These are phyloP conservation scores for Sanderia malayensis DNA, from an alignment of 30 jellyfish, hydroid and myxozoan species.

Conservation along the genomic window DNA sequence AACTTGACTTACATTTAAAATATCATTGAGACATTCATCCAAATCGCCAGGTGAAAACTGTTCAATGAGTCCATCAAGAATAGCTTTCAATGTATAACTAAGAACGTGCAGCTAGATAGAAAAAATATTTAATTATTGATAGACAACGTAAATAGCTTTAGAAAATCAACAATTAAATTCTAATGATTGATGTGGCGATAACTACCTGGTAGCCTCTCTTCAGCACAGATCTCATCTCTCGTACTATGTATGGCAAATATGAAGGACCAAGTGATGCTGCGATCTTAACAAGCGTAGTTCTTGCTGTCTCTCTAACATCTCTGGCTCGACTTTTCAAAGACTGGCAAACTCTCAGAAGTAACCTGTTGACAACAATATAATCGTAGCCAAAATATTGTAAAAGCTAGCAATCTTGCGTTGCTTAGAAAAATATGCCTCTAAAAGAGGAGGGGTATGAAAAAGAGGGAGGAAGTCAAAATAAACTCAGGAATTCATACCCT, in stretches of 20 bases:
- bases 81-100: slow-evolving; percentile 76
- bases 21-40: slow-evolving; percentile 55
- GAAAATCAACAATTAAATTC: too few species aligned
- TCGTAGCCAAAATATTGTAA: too few species aligned
- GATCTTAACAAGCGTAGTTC: slow-evolving; percentile 77
- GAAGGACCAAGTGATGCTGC: slow-evolving; percentile 87
- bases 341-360: slow-evolving; percentile 82
- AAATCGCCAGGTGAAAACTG: slow-evolving; percentile 74
- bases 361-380: too few species aligned
- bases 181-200: too few species aligned
- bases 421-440: too few species aligned
- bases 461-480: too few species aligned
- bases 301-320: slow-evolving; percentile 95
- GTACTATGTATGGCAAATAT: slow-evolving; percentile 62
- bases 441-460: too few species aligned
- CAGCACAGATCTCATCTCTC: slow-evolving; percentile 78
- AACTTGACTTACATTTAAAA: slow-evolving; percentile 65
- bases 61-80: slow-evolving; percentile 68
- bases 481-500: too few species aligned
- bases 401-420: too few species aligned
- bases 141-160: too few species aligned
- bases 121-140: background rate
- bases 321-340: slow-evolving; percentile 92
- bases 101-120: slow-evolving; percentile 73
- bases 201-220: slow-evolving; percentile 90